Base-by-base conservation (phyloP, 1,140 invertebrate genomes). In the Aporrectodea caliginosa region DNA sequence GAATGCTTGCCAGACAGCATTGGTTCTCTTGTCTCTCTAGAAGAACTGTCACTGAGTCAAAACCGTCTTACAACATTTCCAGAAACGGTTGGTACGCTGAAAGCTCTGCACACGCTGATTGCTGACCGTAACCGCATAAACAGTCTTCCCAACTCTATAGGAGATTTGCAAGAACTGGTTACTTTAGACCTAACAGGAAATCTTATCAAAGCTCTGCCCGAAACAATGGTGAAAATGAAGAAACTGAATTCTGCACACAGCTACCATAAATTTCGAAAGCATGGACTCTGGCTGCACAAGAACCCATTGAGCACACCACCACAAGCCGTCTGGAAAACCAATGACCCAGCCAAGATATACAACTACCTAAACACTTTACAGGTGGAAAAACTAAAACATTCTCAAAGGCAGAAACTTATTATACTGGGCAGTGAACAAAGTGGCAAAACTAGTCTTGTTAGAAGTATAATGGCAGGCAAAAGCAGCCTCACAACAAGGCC, bases 281-380 rank as follows among this genome's bases (percentile, higher is more conserved):
- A 82, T 80, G 88, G 88, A 6, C 79, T 89, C 33, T 88, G 88
- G 87, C 79, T 89, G 31, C 85, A 87, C 80, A 84, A 85, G 68
- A 89, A 89, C 77, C 87, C 87, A 16, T 75, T 89, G 16, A 83
- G 81, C 69, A 81, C 83, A 69, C 87, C 87, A 30, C 88, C 87
- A 31, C 84, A 84, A 69, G 83, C 87, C 73, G 81, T 88, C 2
- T 88, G 87, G 87, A 84, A 85, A 75, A 87, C 87, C 0, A 83
- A 85, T 30, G 84, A 86, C 72, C 83, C 86, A 27, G 80, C 84
- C 6, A 84, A 85, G 69, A 87, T 89, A 31, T 89, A 84, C 81
- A 79, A 84, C 16, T 87, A 86, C 78, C 83, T 89, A 16, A 85
- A 85, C 71, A 85, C 84, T 69, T 81, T 85, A 73, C 80, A 85